Conservation (phyloP, 2,113 vertebrate genomes). For the Pitta sordida region DNA sequence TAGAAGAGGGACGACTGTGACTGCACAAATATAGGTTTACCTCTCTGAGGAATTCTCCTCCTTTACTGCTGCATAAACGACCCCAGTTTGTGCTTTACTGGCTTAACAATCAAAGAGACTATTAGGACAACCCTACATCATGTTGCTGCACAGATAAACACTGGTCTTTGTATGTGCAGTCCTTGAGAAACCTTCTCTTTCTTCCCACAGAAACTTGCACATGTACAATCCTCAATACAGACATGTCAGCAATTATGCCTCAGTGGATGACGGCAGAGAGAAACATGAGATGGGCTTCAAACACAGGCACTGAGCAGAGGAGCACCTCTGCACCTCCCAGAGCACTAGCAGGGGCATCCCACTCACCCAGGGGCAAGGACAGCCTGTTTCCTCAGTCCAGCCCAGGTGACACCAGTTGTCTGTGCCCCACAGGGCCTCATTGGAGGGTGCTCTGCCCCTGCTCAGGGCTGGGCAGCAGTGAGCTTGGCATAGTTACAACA, state of each 20-base stretch:
- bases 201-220: background rate
- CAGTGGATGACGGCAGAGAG: background rate
- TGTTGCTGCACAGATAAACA: background rate
- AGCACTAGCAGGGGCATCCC: background rate
- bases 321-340: background rate
- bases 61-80: background rate
- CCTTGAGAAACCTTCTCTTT: background rate
- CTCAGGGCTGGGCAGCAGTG: background rate
- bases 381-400: background rate
- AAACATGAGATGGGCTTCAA: rapidly evolving
- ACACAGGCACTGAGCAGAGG: rapidly evolving
- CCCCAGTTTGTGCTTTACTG: background rate
- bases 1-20: too few relatives aligned
- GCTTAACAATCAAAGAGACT: background rate
- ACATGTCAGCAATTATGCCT: rapidly evolving
- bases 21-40: rapidly evolving
- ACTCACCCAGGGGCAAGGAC: background rate
- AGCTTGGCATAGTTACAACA: rapidly evolving
- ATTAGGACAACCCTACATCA: background rate
- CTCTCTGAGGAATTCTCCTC: background rate
- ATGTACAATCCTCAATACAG: background rate
- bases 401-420: background rate
- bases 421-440: background rate
- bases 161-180: rapidly evolving
- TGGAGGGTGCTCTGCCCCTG: too few relatives aligned